A percentile compares a stretch with the other conserved stretches of the same genome.
These are phyloP conservation scores for Polydrusus pterygomalis DNA, from an alignment of 2,888 invertebrate species.

Conservation along the genomic window DNA sequence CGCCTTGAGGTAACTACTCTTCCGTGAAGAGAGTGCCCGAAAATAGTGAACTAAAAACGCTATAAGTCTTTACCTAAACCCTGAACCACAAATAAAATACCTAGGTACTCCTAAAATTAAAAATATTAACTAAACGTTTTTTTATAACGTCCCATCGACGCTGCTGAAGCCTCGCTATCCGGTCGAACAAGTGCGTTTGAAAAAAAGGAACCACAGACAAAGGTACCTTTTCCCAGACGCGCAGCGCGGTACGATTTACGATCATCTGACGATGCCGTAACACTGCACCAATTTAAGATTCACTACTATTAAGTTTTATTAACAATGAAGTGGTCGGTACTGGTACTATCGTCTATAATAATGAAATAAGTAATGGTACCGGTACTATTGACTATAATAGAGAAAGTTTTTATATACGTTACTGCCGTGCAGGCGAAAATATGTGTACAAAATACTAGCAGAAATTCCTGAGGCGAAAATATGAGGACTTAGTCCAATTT, in stretches of 20 bases:
- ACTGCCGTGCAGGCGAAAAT: neutral
- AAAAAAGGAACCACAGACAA: slow-evolving; percentile 51
- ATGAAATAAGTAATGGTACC: neutral
- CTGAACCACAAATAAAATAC: no score
- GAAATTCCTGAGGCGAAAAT: no score
- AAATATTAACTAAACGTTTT: slow-evolving; percentile 7
- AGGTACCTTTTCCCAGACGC: slow-evolving; percentile 51
- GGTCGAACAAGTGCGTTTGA: slow-evolving; percentile 50
- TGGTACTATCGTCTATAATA: slow-evolving; percentile 26
- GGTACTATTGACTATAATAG: slow-evolving; percentile 22
- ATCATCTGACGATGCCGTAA: slow-evolving; percentile 49
- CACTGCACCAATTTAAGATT: slow-evolving; percentile 54
- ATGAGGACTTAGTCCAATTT: no score
- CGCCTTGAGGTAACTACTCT: no score
- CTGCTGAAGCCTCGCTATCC: slow-evolving; percentile 45
- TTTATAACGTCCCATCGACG: slow-evolving; percentile 19
- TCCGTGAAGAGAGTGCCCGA: no score
- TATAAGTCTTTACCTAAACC: no score
- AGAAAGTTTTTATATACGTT: slow-evolving; percentile 9
- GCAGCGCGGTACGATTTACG: slow-evolving; percentile 51
- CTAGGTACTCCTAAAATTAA: neutral
- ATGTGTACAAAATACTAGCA: neutral
- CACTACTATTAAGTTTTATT: slow-evolving; percentile 14
- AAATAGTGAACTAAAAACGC: no score
- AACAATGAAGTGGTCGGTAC: slow-evolving; percentile 28